phyloP scores from a whole-genome alignment of 2,113 vertebrate species.

The Bubo bubo region DNA sequence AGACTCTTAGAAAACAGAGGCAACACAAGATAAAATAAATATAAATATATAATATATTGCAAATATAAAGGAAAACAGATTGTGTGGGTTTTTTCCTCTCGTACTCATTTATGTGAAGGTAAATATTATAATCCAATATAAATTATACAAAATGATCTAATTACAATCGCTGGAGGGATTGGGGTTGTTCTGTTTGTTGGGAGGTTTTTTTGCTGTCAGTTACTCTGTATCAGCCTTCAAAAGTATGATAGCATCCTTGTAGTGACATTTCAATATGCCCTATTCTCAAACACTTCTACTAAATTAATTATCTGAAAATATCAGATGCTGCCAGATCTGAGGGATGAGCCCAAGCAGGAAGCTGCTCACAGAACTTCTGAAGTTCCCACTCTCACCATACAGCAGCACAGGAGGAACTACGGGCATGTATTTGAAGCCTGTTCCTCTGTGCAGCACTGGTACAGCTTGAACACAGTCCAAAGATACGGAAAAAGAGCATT shows the following conservation, averaged over 20 bases:
- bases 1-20: neutral
- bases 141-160: neutral
- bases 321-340: neutral
- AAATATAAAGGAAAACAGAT: neutral
- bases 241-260: neutral
- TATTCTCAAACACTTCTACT: neutral
- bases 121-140: neutral
- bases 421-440: neutral
- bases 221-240: neutral
- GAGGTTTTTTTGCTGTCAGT: neutral
- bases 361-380: neutral
- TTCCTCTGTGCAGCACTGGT: neutral
- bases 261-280: neutral
- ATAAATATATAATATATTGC: neutral
- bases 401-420: neutral
- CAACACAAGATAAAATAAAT: neutral
- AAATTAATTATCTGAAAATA: constrained; percentile 8
- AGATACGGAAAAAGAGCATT: fast-evolving
- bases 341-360: neutral
- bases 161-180: neutral
- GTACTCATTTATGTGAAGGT: neutral
- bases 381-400: fast-evolving
- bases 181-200: neutral
- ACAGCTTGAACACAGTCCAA: neutral
- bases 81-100: neutral